These are phyloP conservation scores for Macrostomum cliftonense DNA, from an alignment of 2,888 invertebrate species.

Conservation along the genomic window DNA sequence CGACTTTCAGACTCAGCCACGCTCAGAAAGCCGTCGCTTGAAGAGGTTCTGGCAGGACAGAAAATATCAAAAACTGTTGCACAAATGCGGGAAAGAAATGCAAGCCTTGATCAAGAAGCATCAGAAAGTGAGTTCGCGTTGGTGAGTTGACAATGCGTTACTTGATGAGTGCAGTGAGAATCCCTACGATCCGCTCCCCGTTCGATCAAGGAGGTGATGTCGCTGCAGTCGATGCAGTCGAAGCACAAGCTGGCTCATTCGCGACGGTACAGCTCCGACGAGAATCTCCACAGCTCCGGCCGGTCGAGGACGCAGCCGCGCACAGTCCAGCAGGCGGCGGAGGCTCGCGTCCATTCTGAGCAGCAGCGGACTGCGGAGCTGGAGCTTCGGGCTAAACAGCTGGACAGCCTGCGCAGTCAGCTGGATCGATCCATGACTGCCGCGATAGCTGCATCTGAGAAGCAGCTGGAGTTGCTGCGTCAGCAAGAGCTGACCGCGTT, in stretches of 20 bases:
- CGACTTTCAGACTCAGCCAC: neutral
- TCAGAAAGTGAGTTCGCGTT: constrained; percentile 37
- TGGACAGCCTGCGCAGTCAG: neutral
- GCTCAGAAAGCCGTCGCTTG: constrained; percentile 22
- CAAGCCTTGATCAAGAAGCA: constrained; percentile 49
- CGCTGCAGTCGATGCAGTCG: too few relatives aligned
- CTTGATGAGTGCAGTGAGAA: too few relatives aligned
- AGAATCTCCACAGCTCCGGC: too few relatives aligned
- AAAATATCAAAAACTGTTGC: constrained; percentile 57
- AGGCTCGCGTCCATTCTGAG: neutral
- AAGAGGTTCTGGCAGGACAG: constrained; percentile 62
- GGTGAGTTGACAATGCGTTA: neutral
- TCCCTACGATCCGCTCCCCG: too few relatives aligned
- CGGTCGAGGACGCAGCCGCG: too few relatives aligned
- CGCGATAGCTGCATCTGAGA: constrained; percentile 1
- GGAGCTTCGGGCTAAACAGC: too few relatives aligned
- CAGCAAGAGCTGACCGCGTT: constrained; percentile 34
- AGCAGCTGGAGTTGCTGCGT: constrained; percentile 40
- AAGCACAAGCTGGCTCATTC: too few relatives aligned
- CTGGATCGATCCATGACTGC: neutral
- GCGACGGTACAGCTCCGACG: too few relatives aligned
- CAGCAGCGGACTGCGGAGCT: neutral
- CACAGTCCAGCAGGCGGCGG: too few relatives aligned
- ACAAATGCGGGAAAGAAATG: constrained; percentile 68
- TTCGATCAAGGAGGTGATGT: too few relatives aligned